A percentile compares a stretch with the other conserved stretches of the same genome.
Conservation (phyloP, 2,888 invertebrate genomes). For the Drosophila anomalata region DNA sequence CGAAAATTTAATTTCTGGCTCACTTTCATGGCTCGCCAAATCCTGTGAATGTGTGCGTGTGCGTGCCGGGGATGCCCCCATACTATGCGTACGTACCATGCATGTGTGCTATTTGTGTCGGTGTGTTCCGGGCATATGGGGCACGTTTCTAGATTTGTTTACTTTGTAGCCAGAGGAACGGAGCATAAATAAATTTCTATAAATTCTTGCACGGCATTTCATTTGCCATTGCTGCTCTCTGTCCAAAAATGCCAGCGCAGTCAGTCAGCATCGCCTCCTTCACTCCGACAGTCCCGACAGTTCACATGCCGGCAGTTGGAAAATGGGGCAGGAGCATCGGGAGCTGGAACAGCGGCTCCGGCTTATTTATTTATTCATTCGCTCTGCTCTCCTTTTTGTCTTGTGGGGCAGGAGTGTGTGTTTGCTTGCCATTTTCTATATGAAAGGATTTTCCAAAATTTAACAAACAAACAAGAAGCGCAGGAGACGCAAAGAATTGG, state of each 20-base stretch:
- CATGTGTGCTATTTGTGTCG: conserved; percentile 67
- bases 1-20: conserved; percentile 72
- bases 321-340: not conserved
- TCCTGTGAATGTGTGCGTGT: conserved; percentile 19
- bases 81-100: conserved; percentile 36
- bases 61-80: conserved; percentile 24
- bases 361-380: conserved; percentile 79
- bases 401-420: conserved; percentile 27
- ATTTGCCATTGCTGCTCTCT: conserved; percentile 54
- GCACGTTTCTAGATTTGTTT: conserved; percentile 76
- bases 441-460: conserved; percentile 71
- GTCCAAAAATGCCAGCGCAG: conserved; percentile 67
- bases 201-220: conserved; percentile 79
- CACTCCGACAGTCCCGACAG: not conserved
- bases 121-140: conserved; percentile 64
- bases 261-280: conserved; percentile 14
- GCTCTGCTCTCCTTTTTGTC: conserved; percentile 55
- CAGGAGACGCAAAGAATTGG: conserved; percentile 27
- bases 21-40: conserved; percentile 67
- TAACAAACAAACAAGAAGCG: conserved; percentile 64
- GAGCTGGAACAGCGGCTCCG: conserved; percentile 39
- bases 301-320: conserved; percentile 10
- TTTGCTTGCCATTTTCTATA: conserved; percentile 71
- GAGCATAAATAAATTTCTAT: conserved; percentile 76
- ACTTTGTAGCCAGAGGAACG: conserved; percentile 64